Base-by-base conservation (phyloP, 92 coral and sea anemone species). In the Epizoanthus stellaris region DNA sequence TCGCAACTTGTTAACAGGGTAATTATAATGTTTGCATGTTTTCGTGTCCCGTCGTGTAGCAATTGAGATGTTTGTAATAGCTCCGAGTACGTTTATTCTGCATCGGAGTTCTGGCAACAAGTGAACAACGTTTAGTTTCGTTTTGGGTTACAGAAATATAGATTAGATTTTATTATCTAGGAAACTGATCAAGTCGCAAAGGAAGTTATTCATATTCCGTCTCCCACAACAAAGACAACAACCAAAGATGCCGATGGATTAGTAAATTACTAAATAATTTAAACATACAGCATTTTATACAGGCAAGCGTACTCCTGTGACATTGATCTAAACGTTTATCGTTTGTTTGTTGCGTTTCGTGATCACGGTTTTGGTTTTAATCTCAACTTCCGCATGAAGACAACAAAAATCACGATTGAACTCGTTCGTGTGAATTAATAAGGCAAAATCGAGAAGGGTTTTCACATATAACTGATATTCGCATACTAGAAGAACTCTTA, bases 1-100 rank as follows among this genome's bases (percentile, higher is more conserved):
- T 49, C 90, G 88, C 54, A 94, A 86, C 4, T 86, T 89, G 56
- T 73, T 94, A 39, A 89, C 95, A 11, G 98, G 98, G 98, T 94
- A 89, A 90, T 80, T 80, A 81, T 43, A 39, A 17, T 39, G 36
- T 49, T 62, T 62, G 52, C 67, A 54, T 19, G 54, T 72, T 45
- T 13, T 71, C 56, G 57, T 57, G 71, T 38, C 56, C 14, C 11
- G 56, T 49, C 11, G 56, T 49, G 56, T 49, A 49, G 56, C 14
- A 49, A 49, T 49, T 49, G 56, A 49, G 56, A 49, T 49, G 13
- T 49, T 49, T 49, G 56, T 49, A 49, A 0, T 49, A 8, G 56
- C 9, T 8, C 56, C 11, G 14, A 0, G 56, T 49, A 49, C 1
- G 53, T 49, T 8, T 0, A 13, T 8, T 49, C 10, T 49, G 56